Percentiles rank a stretch among this genome's conserved stretches.
These are phyloP conservation scores for Littorina saxatilis DNA, from an alignment of 1,140 invertebrate genomes.

Conservation along the genomic window DNA sequence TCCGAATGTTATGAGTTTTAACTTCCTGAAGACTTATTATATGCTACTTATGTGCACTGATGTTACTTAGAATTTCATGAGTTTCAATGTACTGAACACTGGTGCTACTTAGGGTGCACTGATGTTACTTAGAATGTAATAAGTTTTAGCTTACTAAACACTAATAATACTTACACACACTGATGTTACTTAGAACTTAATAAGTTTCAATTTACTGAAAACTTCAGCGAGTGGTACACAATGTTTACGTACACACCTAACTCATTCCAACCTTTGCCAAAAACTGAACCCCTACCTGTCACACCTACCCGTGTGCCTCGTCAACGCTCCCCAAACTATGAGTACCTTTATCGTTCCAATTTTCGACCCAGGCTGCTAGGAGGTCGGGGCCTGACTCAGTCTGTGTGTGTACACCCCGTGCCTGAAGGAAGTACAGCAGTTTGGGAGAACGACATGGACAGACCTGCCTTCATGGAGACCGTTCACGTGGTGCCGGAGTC, in stretches of 20 bases:
- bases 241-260: constrained; percentile 33
- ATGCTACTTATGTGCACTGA: no score
- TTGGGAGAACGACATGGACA: not conserved
- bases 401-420: constrained; percentile 26
- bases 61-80: no score
- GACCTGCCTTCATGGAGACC: constrained; percentile 2
- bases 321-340: constrained; percentile 3
- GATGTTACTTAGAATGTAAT: no score
- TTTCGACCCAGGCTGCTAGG: constrained; percentile 16
- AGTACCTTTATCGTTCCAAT: constrained; percentile 26
- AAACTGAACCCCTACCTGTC: not conserved
- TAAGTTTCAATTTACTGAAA: no score
- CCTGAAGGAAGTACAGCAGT: not conserved
- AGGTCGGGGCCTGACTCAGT: constrained; percentile 27
- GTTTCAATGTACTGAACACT: no score
- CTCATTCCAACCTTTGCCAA: not conserved
- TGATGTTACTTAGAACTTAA: no score
- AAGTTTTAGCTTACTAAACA: no score
- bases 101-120: no score
- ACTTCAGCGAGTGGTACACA: not conserved
- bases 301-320: not conserved
- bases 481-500: constrained; percentile 32
- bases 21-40: no score
- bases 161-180: no score
- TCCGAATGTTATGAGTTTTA: no score